phyloP scores from a whole-genome alignment of 2,113 vertebrate species.

The Propithecus coquereli region DNA sequence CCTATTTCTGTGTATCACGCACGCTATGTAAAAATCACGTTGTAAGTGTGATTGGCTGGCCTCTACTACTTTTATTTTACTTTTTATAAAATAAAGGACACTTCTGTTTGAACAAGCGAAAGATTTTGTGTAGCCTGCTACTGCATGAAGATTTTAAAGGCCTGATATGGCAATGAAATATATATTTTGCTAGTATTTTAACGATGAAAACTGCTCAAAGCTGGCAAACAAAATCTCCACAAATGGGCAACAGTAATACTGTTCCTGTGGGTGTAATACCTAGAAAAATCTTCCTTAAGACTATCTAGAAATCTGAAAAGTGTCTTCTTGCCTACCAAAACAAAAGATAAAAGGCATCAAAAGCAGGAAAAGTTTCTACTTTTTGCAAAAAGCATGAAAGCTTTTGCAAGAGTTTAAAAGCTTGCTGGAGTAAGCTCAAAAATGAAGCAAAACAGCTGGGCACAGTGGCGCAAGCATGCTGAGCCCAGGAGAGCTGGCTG shows the following conservation, averaged over 20 bases:
- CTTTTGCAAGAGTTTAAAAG: neutral
- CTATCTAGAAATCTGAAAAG: neutral
- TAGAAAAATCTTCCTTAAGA: neutral
- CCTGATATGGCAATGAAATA: neutral
- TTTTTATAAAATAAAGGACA: neutral
- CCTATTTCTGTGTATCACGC: neutral
- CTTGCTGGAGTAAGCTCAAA: neutral
- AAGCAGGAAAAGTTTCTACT: neutral
- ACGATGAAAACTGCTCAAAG: neutral
- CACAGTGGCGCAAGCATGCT: no score
- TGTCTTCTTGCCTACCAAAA: neutral
- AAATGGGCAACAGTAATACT: neutral
- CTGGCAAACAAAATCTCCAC: neutral
- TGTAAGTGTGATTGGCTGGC: neutral
- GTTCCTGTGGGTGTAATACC: neutral
- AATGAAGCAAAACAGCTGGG: neutral
- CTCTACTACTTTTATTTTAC: neutral
- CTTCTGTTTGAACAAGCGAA: neutral
- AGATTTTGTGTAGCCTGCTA: neutral
- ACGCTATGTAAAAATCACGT: neutral
- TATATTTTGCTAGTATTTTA: neutral
- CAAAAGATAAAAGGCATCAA: neutral
- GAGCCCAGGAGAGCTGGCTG: neutral
- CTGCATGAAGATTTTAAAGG: neutral
- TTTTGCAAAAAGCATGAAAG: neutral